Percentiles rank a stretch among this genome's conserved stretches.
These are phyloP conservation scores for Nymphalis urticae DNA, from an alignment of 2,888 invertebrate species.

Conservation along the genomic window DNA sequence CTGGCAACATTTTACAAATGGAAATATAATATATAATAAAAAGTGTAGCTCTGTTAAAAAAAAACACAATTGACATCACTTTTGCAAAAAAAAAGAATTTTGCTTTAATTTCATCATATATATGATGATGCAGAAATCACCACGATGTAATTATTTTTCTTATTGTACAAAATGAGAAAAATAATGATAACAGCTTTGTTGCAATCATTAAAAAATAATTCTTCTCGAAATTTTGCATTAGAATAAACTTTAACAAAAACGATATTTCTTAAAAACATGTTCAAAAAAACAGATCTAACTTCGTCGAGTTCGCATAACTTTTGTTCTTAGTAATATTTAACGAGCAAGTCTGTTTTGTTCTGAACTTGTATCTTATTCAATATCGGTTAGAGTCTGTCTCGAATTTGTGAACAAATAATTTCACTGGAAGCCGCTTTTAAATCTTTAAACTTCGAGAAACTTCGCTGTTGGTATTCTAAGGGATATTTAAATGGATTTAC, in stretches of 20 bases:
- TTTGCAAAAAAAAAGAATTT: no score
- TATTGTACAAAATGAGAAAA: no score
- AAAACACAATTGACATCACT: no score
- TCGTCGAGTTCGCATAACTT: constrained; percentile 12
- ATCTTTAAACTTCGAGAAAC: constrained; percentile 2
- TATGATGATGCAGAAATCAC: no score
- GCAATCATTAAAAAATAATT: no score
- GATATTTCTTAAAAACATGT: constrained; percentile 8
- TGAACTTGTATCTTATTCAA: constrained; percentile 15
- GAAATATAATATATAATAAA: no score
- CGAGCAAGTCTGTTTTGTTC: constrained; percentile 29
- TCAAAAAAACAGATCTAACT: constrained; percentile 3
- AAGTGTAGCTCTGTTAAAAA: no score
- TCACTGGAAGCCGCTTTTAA: constrained; percentile 5
- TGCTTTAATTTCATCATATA: no score
- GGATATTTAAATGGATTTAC: neutral
- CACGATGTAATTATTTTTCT: no score
- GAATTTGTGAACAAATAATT: constrained; percentile 20
- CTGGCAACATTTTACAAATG: no score
- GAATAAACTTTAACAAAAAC: neutral
- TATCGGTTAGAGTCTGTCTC: constrained; percentile 15
- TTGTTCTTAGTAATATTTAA: constrained; percentile 23
- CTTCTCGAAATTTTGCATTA: no score
- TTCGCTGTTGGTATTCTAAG: neutral
- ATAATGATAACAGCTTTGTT: no score